Evolutionary conservation across 1,140 invertebrate genomes (phyloP), one percentile per base, ranked within the genome.

Genomic region (Cecropterus lyciades): DNA sequence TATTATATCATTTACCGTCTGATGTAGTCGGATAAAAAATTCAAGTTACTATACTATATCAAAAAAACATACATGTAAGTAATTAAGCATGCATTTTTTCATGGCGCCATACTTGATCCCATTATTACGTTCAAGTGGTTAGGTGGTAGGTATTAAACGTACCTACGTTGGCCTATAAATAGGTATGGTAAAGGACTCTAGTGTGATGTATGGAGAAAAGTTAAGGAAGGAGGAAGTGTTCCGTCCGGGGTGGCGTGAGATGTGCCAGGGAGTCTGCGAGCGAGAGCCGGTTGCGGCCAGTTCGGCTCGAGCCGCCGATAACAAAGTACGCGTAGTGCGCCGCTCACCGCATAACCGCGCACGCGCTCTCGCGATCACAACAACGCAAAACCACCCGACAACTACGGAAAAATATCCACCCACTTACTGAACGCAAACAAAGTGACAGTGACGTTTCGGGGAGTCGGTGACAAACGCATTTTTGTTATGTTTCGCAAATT

Each of bases 331-430:
- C 92, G 83, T 72, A 60, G 81, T 73, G 63, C 27, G 66, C 20
- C 77, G 81, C 17, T 65, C 64, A 15, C 51, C 65, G 37, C 77
- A 78, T 51, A 95, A 84, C 91, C 98, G 73, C 93, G 94, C 73
- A 97, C 88, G 93, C 98, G 73, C 93, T 94, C 71, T 89, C 97
- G 73, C 96, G 97, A 88, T 95, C 94, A 72, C 95, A 97, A 91
- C 96, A 96, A 76, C 73, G 67, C 72, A 75, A 79, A 80, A 75
- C 76, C 69, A 74, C 72, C 72, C 69, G 57, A 79, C 73, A 72
- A 75, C 67, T 75, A 72, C 55, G 49, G 17, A 79, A 81, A 74
- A 75, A 70, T 81, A 57, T 65, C 79, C 82, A 83, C 79, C 82
- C 83, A 74, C 82, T 77, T 80, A 67, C 65, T 63, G 60, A 73